phyloP scores from a whole-genome alignment of 92 coral and sea anemone genomes.

The Epizoanthus fatuus region DNA sequence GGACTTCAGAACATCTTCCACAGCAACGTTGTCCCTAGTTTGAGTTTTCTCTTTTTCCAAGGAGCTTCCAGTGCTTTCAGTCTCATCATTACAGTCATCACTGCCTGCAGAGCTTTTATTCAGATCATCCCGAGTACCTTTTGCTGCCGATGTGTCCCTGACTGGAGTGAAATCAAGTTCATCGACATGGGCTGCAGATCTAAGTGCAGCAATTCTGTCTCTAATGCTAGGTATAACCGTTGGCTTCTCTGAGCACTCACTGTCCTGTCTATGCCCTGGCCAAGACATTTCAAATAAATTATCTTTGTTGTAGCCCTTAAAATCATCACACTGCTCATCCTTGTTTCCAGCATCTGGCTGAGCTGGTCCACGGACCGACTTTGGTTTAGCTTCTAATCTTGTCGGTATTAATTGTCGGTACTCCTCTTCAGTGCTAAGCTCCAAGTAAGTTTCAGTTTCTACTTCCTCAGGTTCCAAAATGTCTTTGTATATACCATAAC shows the following conservation, averaged over 20 bases:
- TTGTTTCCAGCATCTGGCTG: neutral
- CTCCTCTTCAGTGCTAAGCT: neutral
- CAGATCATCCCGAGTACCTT: neutral
- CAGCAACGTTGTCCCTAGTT: neutral
- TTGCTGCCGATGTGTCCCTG: conserved; percentile 24
- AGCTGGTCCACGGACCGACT: neutral
- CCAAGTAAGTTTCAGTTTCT: neutral
- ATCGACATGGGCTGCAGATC: conserved; percentile 57
- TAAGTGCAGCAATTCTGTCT: conserved; percentile 68
- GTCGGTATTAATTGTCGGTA: conserved; percentile 31
- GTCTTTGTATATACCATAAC: neutral
- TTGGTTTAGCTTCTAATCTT: conserved; percentile 8
- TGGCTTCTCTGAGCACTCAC: conserved; percentile 21
- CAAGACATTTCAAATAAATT: neutral
- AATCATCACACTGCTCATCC: neutral
- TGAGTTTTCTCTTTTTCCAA: neutral
- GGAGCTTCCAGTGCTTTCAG: neutral
- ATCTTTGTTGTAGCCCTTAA: neutral
- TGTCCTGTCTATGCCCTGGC: neutral
- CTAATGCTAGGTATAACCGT: conserved; percentile 51
- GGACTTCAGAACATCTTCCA: conserved; percentile 22
- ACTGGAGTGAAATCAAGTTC: conserved; percentile 60
- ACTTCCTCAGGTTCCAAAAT: neutral
- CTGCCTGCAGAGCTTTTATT: neutral
- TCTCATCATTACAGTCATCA: neutral